A percentile compares a stretch with the other conserved stretches of the same genome.
phyloP scores from a whole-genome alignment of 2,797 vertebrate genomes.

The Acridotheres tristis region DNA sequence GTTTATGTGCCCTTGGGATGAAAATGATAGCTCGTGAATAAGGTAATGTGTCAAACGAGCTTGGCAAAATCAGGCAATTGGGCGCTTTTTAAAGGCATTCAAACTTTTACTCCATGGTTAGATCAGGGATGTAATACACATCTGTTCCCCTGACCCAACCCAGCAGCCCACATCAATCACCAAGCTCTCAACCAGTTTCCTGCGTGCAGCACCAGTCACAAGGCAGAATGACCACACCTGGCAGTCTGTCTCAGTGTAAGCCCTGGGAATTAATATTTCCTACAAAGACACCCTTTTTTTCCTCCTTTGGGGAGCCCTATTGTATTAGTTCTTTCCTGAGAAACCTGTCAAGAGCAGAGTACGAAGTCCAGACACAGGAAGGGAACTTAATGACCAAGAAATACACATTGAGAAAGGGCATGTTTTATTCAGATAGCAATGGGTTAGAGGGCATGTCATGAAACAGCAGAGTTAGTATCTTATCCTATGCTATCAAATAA shows the following conservation, averaged over 20 bases:
- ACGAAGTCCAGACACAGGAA: neutral
- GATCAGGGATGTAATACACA: conserved; percentile 20
- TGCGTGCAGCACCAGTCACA: neutral
- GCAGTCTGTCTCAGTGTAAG: neutral
- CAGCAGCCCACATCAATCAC: conserved; percentile 42
- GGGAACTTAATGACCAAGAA: neutral
- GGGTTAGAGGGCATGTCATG: neutral
- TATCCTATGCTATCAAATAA: neutral
- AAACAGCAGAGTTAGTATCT: neutral
- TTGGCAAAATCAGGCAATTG: conserved; percentile 54
- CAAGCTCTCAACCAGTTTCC: conserved; percentile 7
- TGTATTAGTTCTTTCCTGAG: neutral
- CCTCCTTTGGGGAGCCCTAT: neutral
- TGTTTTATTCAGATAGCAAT: neutral
- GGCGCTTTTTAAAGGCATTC: conserved; percentile 50
- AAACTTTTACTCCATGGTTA: conserved; percentile 48
- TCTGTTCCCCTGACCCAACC: conserved; percentile 61
- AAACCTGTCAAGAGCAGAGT: neutral
- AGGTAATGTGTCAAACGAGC: conserved; percentile 45
- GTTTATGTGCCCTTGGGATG: conserved; percentile 10
- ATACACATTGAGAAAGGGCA: neutral
- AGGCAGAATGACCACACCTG: neutral
- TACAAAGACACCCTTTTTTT: neutral
- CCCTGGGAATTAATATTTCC: neutral
- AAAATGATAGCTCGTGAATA: conserved; percentile 52